Percentiles rank a stretch among this genome's conserved stretches.
Evolutionary conservation across 1,140 invertebrate species (phyloP).

Genomic region (Linepithema humile): DNA sequence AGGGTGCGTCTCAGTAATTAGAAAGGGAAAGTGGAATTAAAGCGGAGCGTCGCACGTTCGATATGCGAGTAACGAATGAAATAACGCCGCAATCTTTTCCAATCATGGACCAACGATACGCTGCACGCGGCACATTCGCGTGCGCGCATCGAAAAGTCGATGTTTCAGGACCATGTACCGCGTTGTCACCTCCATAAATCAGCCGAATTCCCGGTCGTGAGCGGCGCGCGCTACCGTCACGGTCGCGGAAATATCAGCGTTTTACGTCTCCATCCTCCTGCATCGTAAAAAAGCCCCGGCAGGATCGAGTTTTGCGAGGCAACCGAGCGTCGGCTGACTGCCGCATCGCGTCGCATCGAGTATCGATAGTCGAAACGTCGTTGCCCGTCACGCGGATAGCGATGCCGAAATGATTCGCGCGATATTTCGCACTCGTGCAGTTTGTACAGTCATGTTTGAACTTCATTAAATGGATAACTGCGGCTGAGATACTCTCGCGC

Average conservation of each 20-base stretch:
- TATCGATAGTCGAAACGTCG: slow-evolving; percentile 49
- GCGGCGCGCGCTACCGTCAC: slow-evolving; percentile 16
- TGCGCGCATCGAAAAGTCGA: slow-evolving; percentile 65
- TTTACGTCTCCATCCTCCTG: slow-evolving; percentile 57
- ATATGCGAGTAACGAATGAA: slow-evolving; percentile 36
- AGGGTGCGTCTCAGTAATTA: slow-evolving; percentile 5
- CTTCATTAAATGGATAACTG: slow-evolving; percentile 11
- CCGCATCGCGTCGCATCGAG: slow-evolving; percentile 28
- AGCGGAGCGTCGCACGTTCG: neutral
- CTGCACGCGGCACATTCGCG: slow-evolving; percentile 12
- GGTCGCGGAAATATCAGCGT: slow-evolving; percentile 59
- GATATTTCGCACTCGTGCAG: slow-evolving; percentile 40
- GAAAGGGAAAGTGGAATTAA: slow-evolving; percentile 42
- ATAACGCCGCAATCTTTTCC: slow-evolving; percentile 54
- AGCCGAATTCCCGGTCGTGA: slow-evolving; percentile 54
- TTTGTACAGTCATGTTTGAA: neutral
- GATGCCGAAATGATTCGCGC: slow-evolving; percentile 48
- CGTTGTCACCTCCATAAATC: slow-evolving; percentile 68
- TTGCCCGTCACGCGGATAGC: slow-evolving; percentile 29
- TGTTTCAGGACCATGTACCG: slow-evolving; percentile 60
- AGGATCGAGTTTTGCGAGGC: slow-evolving; percentile 56
- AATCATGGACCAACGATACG: slow-evolving; percentile 41
- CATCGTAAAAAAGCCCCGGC: slow-evolving; percentile 54
- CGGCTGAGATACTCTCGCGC: neutral
- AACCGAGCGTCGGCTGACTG: slow-evolving; percentile 23